Base-by-base conservation (phyloP, 2,888 invertebrate genomes). In the Acronicta leporina region DNA sequence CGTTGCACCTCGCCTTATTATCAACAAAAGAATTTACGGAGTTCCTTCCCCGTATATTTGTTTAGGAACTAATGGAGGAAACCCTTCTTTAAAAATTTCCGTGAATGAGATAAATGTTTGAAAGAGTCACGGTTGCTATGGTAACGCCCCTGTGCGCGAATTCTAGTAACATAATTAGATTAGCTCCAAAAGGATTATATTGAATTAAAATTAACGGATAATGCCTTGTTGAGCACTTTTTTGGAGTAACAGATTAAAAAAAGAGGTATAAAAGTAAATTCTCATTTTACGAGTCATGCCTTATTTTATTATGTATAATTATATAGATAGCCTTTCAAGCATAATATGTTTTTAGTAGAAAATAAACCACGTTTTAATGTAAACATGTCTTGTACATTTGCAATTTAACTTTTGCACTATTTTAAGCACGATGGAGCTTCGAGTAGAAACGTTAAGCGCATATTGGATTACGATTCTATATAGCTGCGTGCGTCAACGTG, bases 1-100 rank as follows among this genome's bases (percentile, higher is more conserved):
- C 84, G 80, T 80, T 87, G 87, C 87, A 87, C 71, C 81, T 78
- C 73, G 77, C 71, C 80, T 82, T 83, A 81, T 82, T 82, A 84
- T 77, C 72, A 77, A 81, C 76, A 82, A 82, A 84, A 83, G 80
- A 80, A 80, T 77, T 80, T 82, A 67, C 73, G 61, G 72, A 77
- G 77, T 84, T 82, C 76, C 80, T 83, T 86, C 73, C 79, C 75
- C 70, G 50, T 76, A 68, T 82, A 82, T 85, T 82, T 82, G 77
- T 82, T 84, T 77, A 79, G 73, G 70, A 77, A 69, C 75, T 79
- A 84, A 84, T 80, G 77, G 77, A 70, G 73, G 79, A 84, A 80
- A 73, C 83, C 80, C 81, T 80, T 80, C 66, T 73, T 79, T 74
- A 76, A 84, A 86, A 84, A 82, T 71, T 75, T 60, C 65, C 73